A percentile compares a stretch with the other conserved stretches of the same genome.
Evolutionary conservation across 2,888 invertebrate genomes (phyloP).

Genomic region (Campaea margaritaria): DNA sequence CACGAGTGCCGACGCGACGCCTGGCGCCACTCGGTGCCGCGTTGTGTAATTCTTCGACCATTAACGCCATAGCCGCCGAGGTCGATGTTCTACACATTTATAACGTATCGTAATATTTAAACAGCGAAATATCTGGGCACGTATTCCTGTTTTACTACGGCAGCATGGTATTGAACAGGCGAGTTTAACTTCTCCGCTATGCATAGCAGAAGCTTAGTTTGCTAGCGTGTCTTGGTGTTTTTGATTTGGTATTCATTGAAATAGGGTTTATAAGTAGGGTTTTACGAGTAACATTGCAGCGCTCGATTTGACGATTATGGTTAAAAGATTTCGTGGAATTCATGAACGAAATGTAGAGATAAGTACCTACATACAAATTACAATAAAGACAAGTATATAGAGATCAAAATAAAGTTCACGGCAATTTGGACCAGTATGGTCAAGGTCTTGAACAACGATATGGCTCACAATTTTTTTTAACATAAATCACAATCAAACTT

Average conservation of each 20-base stretch:
- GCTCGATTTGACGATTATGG: no score
- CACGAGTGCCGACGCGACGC: constrained; percentile 51
- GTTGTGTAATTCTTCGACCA: constrained; percentile 78
- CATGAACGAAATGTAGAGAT: neutral
- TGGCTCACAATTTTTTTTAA: constrained; percentile 2
- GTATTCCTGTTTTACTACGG: constrained; percentile 46
- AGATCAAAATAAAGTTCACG: constrained; percentile 15
- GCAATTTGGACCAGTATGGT: constrained; percentile 1
- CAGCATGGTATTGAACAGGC: constrained; percentile 11
- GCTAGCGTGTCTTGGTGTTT: neutral
- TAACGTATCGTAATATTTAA: constrained; percentile 55
- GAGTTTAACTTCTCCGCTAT: neutral
- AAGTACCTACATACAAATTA: neutral
- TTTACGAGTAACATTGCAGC: neutral
- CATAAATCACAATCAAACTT: constrained; percentile 16
- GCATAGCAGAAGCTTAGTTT: neutral
- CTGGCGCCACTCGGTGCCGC: constrained; percentile 71
- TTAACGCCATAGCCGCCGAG: constrained; percentile 69
- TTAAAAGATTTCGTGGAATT: no score
- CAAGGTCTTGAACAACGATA: constrained; percentile 18
- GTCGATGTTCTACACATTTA: constrained; percentile 74
- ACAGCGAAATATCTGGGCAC: constrained; percentile 45
- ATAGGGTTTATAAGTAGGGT: neutral
- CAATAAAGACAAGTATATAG: constrained; percentile 3
- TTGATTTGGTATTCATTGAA: neutral